Evolutionary conservation across 2,797 vertebrate species (phyloP).

Genomic region (Garrulus glandarius): DNA sequence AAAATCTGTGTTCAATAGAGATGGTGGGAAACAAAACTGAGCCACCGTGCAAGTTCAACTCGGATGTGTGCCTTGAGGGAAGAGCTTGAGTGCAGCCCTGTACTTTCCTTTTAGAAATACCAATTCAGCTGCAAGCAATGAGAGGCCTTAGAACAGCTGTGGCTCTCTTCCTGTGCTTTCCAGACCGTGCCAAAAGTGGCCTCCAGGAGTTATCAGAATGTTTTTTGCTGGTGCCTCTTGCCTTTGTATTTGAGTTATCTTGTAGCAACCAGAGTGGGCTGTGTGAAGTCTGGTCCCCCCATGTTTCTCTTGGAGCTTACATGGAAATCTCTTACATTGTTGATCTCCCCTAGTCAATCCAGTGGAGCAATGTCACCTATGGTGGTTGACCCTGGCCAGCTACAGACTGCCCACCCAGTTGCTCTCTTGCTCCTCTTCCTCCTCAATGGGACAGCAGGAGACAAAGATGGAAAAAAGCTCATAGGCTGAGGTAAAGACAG

Average conservation of each 20-base stretch:
- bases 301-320: background rate
- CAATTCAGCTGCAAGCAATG: background rate
- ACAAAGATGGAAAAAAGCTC: background rate
- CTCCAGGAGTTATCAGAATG: background rate
- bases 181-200: background rate
- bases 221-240: background rate
- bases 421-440: background rate
- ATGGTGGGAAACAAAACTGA: background rate
- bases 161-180: background rate
- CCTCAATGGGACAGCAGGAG: accelerated
- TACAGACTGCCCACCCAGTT: background rate
- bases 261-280: background rate
- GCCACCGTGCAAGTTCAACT: background rate
- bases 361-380: background rate
- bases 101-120: background rate
- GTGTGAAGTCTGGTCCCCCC: background rate
- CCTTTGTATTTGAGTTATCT: background rate
- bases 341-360: background rate
- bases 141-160: background rate
- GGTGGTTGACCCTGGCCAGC: background rate
- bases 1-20: background rate
- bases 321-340: background rate
- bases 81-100: background rate
- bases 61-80: background rate
- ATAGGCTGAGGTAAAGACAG: background rate